Base-by-base conservation (phyloP, 2,113 vertebrate species). In the Clarias batrachus region DNA sequence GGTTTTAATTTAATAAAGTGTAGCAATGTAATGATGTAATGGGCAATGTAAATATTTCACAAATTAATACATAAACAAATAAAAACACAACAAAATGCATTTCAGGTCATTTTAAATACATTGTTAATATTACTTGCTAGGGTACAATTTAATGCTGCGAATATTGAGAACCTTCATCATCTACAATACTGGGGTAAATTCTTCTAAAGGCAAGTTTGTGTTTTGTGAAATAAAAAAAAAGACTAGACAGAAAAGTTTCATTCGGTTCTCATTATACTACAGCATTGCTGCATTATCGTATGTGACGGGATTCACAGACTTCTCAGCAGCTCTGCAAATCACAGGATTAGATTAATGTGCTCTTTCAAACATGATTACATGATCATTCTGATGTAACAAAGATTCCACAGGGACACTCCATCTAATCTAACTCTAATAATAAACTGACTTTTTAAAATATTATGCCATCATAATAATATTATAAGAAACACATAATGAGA, bases 1-100 rank as follows among this genome's bases (percentile, higher is more conserved):
- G 27, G 54, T 52, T 25, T 73, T 60, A 74, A 63, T 85, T 17
- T 13, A 74, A 84, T 63, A 86, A 25, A 52, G 80, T 87, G 82
- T 73, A 91, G 33, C 25, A 76, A 54, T n/a, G 3, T n/a, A 27
- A 17, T 4, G n/a, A 14, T 3, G 8, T 10, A 48, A 7, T 48
- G 10, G 12, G 30, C 30, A 33, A 33, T 33, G 30, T 33, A 33
- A 33, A 33, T 33, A 74, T 48, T 48, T 41, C 71, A 9, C 68
- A 71, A 33, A 71, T 71, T 10, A 21, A 33, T 30, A 33, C 25
- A 11, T 0, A 62, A 23, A 63, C 14, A 4, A 65, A 16, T 0
- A 65, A 41, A 73, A 25, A 74, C 2, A 11, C 10, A 48, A 23
- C 1, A 25, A 37, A 37, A 37, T 37, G 16, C 11, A 48, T 74